phyloP scores from a whole-genome alignment of 2,113 vertebrate genomes.

The Pseudorectes ferrugineus region DNA sequence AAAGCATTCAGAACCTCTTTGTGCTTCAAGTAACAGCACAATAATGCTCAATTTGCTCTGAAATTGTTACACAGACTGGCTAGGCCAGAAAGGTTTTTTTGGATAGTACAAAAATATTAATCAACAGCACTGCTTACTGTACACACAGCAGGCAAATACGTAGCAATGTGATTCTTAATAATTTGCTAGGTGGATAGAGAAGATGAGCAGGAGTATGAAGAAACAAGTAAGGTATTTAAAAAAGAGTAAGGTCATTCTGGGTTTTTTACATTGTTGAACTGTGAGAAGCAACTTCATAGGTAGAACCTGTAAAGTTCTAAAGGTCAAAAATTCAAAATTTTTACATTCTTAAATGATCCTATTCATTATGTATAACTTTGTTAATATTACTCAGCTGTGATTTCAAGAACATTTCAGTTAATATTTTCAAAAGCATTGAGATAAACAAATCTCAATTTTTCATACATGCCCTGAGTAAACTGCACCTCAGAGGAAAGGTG shows the following conservation, averaged over 20 bases:
- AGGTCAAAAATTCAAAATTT: not conserved
- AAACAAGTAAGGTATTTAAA: not conserved
- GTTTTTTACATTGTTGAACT: not conserved
- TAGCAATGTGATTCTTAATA: not conserved
- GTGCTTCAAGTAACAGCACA: not conserved
- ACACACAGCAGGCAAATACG: not conserved
- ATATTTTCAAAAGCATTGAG: not conserved
- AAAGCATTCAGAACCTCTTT: not conserved
- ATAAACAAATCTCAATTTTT: not conserved
- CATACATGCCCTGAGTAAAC: fast-evolving
- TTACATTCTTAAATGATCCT: not conserved
- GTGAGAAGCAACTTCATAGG: not conserved
- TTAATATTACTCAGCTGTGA: not conserved
- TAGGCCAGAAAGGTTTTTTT: not conserved
- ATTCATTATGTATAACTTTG: not conserved
- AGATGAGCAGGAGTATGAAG: not conserved
- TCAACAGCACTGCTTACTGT: not conserved
- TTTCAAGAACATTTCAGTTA: not conserved
- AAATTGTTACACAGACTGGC: not conserved
- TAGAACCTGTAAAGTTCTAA: not conserved
- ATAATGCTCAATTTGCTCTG: not conserved
- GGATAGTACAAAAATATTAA: not conserved
- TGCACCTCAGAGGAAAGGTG: not conserved
- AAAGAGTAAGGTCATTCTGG: not conserved
- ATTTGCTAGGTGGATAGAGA: not conserved